Evolutionary conservation across 2,888 invertebrate genomes (phyloP), one percentile per base, ranked within the genome.

Genomic region (Julus scandinavius): DNA sequence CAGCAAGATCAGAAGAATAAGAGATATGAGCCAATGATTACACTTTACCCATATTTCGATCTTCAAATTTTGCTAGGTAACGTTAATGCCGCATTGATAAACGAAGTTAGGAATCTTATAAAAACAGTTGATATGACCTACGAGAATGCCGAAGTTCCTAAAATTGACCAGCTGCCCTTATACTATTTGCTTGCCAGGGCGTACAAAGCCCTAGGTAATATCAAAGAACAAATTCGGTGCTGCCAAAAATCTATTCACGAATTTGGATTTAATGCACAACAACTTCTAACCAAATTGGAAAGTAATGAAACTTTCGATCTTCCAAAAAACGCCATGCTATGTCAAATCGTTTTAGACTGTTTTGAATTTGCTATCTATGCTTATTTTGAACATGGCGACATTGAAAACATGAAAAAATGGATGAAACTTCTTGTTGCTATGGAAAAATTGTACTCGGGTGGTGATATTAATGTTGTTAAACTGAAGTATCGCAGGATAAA

Each of bases 371-470:
- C 41, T 3, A 29, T 72, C 15, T 2, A 41, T 13, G 49, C 7
- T 85, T 85, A 85, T 85, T 7, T 2, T 85, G 85, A 40, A 38
- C 45, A 20, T 20, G n/a, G 45, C n/a, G 38, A 49, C 17, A 17
- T 17, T 41, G n/a, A 41, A 41, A 49, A 49, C 20, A 49, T 17
- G 45, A 2, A 15, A n/a, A 85, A 85, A 49, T 85, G 85, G 85
- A 49, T 85, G 15, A 41, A 85, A 20, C 0, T 85, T 1, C n/a
- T 85, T 3, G 15, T 85, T 49, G 85, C 85, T 6, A 7, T 85
- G 9, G 85, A 85, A 85, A 20, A 85, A 13, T 5, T 85, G 9
- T 41, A 49, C n/a, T 85, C 85, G 41, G 85, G 85, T 85, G 85
- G 85, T 20, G 85, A 85, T 15, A 15, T 85, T n/a, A 85, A 85